phyloP scores from a whole-genome alignment of 2,888 invertebrate genomes.

The Choreutis nemorana region DNA sequence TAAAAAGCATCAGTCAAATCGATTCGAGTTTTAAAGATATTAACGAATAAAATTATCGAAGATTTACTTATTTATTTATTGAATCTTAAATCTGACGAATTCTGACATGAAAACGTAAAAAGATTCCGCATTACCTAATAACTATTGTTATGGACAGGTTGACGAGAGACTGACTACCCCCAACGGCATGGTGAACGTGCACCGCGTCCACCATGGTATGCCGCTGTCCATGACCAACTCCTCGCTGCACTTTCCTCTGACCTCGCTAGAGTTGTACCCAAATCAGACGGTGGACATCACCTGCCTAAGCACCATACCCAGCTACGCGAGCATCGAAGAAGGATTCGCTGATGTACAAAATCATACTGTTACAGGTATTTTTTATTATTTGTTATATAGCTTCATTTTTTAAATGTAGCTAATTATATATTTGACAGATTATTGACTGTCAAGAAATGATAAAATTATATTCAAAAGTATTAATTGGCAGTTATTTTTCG shows the following conservation, averaged over 20 bases:
- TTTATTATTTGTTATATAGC: too few relatives aligned
- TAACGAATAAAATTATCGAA: too few relatives aligned
- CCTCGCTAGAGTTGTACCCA: constrained; percentile 71
- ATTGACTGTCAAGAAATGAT: too few relatives aligned
- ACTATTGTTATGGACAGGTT: constrained; percentile 26
- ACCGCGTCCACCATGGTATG: constrained; percentile 49
- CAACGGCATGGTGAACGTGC: constrained; percentile 40
- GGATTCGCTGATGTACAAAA: constrained; percentile 78
- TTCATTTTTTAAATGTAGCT: constrained; percentile 1
- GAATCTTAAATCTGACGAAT: too few relatives aligned
- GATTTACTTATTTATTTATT: too few relatives aligned
- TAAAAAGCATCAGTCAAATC: too few relatives aligned
- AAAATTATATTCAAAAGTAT: too few relatives aligned
- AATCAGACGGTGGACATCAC: constrained; percentile 77
- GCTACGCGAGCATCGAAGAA: constrained; percentile 71
- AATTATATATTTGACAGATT: too few relatives aligned
- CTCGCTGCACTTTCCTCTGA: constrained; percentile 72
- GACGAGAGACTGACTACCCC: constrained; percentile 50
- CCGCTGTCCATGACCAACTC: constrained; percentile 43
- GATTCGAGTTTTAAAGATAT: too few relatives aligned
- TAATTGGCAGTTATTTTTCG: too few relatives aligned
- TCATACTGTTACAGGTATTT: constrained; percentile 75
- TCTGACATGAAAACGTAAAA: too few relatives aligned
- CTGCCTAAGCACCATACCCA: constrained; percentile 81
- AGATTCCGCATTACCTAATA: too few relatives aligned